Percentiles rank a stretch among this genome's conserved stretches.
Evolutionary conservation across 2,797 vertebrate species (phyloP).

Genomic region (Amblyraja radiata): DNA sequence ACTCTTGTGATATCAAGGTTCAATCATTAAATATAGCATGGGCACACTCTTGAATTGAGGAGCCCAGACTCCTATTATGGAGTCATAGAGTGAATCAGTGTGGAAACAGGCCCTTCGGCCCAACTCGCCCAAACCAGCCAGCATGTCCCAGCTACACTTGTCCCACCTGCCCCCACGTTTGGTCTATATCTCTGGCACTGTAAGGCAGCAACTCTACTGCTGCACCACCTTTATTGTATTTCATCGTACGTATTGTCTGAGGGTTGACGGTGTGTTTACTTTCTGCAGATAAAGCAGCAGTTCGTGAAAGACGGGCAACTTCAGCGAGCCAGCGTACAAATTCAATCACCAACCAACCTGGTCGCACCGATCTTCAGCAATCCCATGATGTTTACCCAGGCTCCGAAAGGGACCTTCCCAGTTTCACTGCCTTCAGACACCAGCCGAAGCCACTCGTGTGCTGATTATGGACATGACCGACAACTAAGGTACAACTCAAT

Average conservation of each 20-base stretch:
- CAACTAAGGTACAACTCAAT: constrained; percentile 61
- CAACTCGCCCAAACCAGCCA: too few relatives aligned
- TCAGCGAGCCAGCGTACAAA: constrained; percentile 55
- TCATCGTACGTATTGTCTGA: background rate
- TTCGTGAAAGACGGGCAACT: constrained; percentile 51
- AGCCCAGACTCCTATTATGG: background rate
- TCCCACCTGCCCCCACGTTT: too few relatives aligned
- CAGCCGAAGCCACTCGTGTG: constrained; percentile 59
- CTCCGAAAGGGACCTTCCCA: constrained; percentile 53
- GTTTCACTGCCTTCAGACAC: constrained; percentile 46
- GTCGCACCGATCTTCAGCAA: constrained; percentile 70
- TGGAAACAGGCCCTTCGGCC: too few relatives aligned
- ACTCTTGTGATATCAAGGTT: background rate
- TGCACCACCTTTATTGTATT: too few relatives aligned
- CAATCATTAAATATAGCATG: background rate
- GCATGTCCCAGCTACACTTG: too few relatives aligned
- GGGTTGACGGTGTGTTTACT: constrained; percentile 5
- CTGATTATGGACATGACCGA: constrained; percentile 62
- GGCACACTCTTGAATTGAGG: background rate
- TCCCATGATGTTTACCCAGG: constrained; percentile 68
- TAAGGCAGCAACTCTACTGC: too few relatives aligned
- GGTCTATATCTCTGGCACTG: too few relatives aligned
- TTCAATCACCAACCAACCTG: constrained; percentile 61
- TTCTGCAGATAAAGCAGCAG: constrained; percentile 48
- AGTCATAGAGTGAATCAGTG: too few relatives aligned